phyloP scores from a whole-genome alignment of 1,140 invertebrate genomes.

The Drosophila pandora region DNA sequence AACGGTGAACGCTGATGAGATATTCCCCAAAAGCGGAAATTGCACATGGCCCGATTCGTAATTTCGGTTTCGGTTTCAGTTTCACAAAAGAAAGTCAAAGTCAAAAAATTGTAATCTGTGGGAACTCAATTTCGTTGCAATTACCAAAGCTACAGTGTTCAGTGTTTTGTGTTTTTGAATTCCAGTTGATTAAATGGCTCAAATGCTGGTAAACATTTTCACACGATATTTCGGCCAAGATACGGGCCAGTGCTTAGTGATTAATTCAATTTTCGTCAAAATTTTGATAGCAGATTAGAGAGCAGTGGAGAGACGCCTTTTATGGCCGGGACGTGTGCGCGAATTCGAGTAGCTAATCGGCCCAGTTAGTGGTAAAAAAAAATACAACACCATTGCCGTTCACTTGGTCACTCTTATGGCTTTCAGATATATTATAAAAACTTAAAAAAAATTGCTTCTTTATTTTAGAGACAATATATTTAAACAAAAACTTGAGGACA shows the following conservation, averaged over 20 bases:
- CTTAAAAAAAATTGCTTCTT: background rate
- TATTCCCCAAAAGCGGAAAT: slow-evolving; percentile 56
- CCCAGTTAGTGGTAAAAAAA: slow-evolving; percentile 47
- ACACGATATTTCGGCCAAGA: slow-evolving; percentile 72
- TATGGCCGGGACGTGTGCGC: slow-evolving; percentile 73
- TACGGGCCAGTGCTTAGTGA: slow-evolving; percentile 40
- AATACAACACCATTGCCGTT: slow-evolving; percentile 46
- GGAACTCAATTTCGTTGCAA: slow-evolving; percentile 45
- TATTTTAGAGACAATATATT: background rate
- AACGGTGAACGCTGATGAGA: slow-evolving; percentile 33
- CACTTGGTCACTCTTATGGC: slow-evolving; percentile 24
- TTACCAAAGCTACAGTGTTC: slow-evolving; percentile 6
- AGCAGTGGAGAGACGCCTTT: slow-evolving; percentile 53
- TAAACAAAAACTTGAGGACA: background rate
- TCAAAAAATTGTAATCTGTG: slow-evolving; percentile 33
- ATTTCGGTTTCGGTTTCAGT: slow-evolving; percentile 55
- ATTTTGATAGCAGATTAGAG: slow-evolving; percentile 73
- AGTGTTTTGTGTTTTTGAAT: slow-evolving; percentile 7
- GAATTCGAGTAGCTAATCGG: slow-evolving; percentile 80
- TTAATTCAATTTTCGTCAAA: slow-evolving; percentile 73
- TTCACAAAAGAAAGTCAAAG: slow-evolving; percentile 65
- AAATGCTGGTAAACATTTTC: slow-evolving; percentile 42
- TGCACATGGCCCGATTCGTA: slow-evolving; percentile 49
- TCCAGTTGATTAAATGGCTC: slow-evolving; percentile 9
- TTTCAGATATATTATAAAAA: slow-evolving; percentile 14